Conservation (phyloP, 2,888 invertebrate species). For the Helicoverpa assulta region DNA sequence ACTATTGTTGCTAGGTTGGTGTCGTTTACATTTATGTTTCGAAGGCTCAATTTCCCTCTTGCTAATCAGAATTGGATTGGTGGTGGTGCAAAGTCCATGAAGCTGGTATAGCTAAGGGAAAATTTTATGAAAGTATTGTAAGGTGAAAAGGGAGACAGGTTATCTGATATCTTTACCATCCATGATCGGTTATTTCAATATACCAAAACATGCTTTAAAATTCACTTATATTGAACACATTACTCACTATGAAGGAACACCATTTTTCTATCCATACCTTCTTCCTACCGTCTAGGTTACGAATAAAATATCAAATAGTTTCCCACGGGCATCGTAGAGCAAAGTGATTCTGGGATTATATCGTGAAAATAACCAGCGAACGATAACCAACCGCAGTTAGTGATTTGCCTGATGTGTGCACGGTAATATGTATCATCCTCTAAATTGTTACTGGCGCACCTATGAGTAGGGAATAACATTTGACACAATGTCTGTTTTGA, state of each 20-base stretch:
- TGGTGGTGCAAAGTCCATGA: no score
- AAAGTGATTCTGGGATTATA: conserved; percentile 21
- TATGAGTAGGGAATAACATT: not conserved
- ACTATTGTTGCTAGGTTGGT: not conserved
- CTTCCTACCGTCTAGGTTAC: conserved; percentile 9
- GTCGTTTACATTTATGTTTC: no score
- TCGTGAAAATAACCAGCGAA: not conserved
- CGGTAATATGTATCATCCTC: not conserved
- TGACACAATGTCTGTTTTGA: no score
- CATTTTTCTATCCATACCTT: not conserved
- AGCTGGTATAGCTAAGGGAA: no score
- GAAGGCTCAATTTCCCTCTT: no score
- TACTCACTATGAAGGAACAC: not conserved
- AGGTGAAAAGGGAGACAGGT: no score
- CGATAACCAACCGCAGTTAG: conserved; percentile 6
- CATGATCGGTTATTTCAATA: no score
- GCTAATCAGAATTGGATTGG: no score
- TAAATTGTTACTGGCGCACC: not conserved
- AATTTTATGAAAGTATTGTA: no score
- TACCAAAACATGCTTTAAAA: not conserved
- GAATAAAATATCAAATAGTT: conserved; percentile 20
- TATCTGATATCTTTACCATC: no score
- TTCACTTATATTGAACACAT: not conserved
- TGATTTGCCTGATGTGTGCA: not conserved
- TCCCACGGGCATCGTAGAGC: conserved; percentile 25